Evolutionary conservation across 2,113 vertebrate genomes (phyloP).

Genomic region (Tenebrosternarchus preto): DNA sequence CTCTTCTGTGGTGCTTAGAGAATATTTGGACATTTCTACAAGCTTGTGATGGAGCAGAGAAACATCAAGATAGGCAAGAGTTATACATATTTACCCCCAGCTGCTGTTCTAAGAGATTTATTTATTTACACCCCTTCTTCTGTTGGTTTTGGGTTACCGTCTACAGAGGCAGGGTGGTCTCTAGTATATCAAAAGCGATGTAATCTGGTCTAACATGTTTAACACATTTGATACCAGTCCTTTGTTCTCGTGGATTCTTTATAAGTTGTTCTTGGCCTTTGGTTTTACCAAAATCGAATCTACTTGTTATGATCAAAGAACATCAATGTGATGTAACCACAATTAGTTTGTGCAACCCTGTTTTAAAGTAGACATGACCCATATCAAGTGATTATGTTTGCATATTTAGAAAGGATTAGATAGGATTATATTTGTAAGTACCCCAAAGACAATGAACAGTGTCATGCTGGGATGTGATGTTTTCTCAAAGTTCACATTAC

Average conservation of each 20-base stretch:
- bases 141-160: too few species aligned
- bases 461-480: too few species aligned
- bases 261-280: not conserved
- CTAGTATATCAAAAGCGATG: not conserved
- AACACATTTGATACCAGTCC: not conserved
- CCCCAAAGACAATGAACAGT: too few species aligned
- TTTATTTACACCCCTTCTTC: too few species aligned
- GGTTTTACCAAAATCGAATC: slow-evolving; percentile 4
- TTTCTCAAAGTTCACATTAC: too few species aligned
- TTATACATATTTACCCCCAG: slow-evolving; percentile 21
- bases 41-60: slow-evolving; percentile 8
- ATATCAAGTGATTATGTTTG: not conserved
- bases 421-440: not conserved
- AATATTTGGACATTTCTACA: slow-evolving; percentile 6
- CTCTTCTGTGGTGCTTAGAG: not conserved
- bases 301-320: slow-evolving; percentile 16
- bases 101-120: slow-evolving; percentile 1
- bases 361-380: not conserved
- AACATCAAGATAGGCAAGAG: slow-evolving; percentile 8
- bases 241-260: not conserved
- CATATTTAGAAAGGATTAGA: not conserved
- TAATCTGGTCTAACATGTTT: not conserved
- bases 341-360: not conserved
- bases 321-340: slow-evolving; percentile 24
- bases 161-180: not conserved